Percentiles rank a stretch among this genome's conserved stretches.
These are phyloP conservation scores for Arenaria interpres DNA, from an alignment of 2,113 vertebrate species.

Conservation along the genomic window DNA sequence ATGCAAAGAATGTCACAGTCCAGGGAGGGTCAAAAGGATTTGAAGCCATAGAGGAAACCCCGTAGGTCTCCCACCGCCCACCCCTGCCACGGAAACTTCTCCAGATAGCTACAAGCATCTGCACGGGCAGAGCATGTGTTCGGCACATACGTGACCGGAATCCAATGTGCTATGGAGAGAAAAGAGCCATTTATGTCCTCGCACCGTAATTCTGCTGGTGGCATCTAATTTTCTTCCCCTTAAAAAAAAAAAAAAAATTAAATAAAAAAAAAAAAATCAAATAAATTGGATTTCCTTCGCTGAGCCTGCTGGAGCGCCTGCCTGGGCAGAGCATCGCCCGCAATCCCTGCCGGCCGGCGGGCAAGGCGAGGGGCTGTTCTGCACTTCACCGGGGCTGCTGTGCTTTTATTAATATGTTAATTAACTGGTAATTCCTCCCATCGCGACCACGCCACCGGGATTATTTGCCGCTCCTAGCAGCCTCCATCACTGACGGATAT, in stretches of 20 bases:
- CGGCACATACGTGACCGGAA: not conserved
- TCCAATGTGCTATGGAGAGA: not conserved
- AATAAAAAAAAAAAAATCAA: no score
- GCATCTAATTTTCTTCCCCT: not conserved
- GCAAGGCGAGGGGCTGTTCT: not conserved
- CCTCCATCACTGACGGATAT: not conserved
- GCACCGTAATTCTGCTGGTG: not conserved
- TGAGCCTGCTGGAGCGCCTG: rapidly evolving
- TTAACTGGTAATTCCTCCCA: not conserved
- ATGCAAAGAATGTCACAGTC: constrained; percentile 64
- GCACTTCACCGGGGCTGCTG: rapidly evolving
- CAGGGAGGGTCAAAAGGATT: constrained; percentile 2
- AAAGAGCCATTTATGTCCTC: not conserved
- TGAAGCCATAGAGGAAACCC: not conserved
- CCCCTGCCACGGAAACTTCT: not conserved
- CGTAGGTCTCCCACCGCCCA: not conserved
- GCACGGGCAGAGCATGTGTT: not conserved
- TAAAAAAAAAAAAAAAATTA: not conserved
- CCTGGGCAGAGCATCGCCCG: not conserved
- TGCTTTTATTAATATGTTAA: not conserved
- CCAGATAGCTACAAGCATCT: not conserved
- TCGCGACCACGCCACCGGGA: not conserved
- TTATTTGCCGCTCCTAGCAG: not conserved
- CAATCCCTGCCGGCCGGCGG: rapidly evolving
- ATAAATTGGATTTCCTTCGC: not conserved